Evolutionary conservation across 2,888 invertebrate genomes (phyloP).

Genomic region (Cheilosia soror): DNA sequence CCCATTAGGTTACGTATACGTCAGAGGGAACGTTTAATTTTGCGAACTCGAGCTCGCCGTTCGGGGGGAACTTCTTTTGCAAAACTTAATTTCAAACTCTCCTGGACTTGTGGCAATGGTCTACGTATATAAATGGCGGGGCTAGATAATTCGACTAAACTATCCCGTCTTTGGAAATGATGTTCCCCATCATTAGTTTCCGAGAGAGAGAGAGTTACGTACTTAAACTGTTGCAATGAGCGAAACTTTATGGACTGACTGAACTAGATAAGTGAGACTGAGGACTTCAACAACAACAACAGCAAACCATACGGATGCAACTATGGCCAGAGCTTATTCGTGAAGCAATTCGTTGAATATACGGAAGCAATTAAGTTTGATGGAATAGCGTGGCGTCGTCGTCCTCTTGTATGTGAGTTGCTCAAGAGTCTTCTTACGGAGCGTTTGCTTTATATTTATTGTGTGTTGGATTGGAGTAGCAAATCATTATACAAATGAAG

Average conservation of each 20-base stretch:
- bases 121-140: neutral
- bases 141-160: slow-evolving; percentile 32
- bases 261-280: slow-evolving; percentile 49
- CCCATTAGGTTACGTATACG: slow-evolving; percentile 44
- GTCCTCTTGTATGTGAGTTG: slow-evolving; percentile 7
- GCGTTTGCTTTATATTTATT: slow-evolving; percentile 22
- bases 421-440: slow-evolving; percentile 25
- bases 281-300: neutral
- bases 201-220: slow-evolving; percentile 59
- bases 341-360: slow-evolving; percentile 56
- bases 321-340: neutral
- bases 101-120: neutral
- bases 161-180: slow-evolving; percentile 26
- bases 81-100: slow-evolving; percentile 29
- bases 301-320: slow-evolving; percentile 23
- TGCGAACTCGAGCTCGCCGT: neutral
- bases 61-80: slow-evolving; percentile 1
- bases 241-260: slow-evolving; percentile 61
- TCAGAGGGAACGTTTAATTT: slow-evolving; percentile 28
- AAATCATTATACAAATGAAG: slow-evolving; percentile 11
- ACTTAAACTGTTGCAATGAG: slow-evolving; percentile 59
- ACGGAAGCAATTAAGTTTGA: slow-evolving; percentile 71
- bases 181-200: slow-evolving; percentile 67
- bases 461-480: slow-evolving; percentile 34
- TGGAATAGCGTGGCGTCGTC: slow-evolving; percentile 45